phyloP scores from a whole-genome alignment of 2,113 vertebrate genomes.

The Tachycineta bicolor region DNA sequence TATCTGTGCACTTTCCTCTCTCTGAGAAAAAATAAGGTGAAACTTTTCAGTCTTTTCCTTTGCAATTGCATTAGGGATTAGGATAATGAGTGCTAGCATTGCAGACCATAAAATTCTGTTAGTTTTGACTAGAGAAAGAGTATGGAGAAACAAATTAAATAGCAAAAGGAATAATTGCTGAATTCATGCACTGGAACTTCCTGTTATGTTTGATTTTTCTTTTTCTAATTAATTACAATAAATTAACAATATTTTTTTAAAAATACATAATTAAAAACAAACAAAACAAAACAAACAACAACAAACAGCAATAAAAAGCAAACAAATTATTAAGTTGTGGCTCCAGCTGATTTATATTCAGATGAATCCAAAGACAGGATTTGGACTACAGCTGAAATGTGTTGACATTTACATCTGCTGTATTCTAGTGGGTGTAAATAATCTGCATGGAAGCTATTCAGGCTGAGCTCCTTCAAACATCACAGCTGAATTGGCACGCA shows the following conservation, averaged over 20 bases:
- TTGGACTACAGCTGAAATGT: background rate
- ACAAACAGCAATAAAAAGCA: background rate
- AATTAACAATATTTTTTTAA: background rate
- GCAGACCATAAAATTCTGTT: background rate
- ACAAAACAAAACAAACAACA: background rate
- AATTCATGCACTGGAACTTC: background rate
- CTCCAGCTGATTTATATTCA: background rate
- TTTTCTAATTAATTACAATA: background rate
- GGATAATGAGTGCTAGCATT: background rate
- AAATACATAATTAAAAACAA: background rate
- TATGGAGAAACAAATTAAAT: background rate
- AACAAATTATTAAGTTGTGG: background rate
- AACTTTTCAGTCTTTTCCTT: background rate
- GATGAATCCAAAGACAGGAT: background rate
- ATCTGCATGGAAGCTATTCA: background rate
- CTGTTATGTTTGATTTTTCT: background rate
- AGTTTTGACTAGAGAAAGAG: background rate
- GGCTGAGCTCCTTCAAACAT: background rate
- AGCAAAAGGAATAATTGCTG: background rate
- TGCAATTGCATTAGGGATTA: background rate
- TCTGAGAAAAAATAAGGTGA: background rate
- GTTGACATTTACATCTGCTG: background rate
- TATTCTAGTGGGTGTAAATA: background rate
- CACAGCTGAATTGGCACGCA: accelerated
- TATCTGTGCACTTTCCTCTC: background rate